These are phyloP conservation scores for Microtus oregoni DNA, from an alignment of 2,113 vertebrate species.

Conservation along the genomic window DNA sequence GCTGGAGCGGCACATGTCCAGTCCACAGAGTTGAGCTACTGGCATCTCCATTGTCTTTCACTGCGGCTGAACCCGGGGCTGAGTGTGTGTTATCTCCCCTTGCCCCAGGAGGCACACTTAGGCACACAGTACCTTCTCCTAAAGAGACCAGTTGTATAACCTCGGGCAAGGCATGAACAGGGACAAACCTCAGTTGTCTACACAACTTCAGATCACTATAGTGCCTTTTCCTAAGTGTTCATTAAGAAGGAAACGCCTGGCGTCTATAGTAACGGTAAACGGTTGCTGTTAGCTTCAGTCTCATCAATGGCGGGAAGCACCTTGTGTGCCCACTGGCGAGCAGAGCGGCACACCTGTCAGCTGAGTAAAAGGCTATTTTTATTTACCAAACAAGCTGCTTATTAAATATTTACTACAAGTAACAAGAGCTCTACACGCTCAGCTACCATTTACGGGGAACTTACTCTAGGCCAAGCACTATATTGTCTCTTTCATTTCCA, in stretches of 20 bases:
- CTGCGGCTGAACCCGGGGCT: neutral
- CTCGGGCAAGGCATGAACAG: neutral
- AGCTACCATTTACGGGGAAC: neutral
- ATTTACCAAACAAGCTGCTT: neutral
- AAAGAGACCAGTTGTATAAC: neutral
- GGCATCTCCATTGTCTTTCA: neutral
- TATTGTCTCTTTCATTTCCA: neutral
- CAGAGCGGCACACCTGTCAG: slow-evolving; percentile 1
- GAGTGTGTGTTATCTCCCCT: neutral
- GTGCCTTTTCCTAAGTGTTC: neutral
- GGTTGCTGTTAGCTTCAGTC: neutral
- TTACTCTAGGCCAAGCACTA: neutral
- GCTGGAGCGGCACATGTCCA: neutral
- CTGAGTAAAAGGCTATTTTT: slow-evolving; percentile 7
- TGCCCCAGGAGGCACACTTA: neutral
- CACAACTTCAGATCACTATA: neutral
- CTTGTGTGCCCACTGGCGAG: neutral
- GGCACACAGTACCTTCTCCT: slow-evolving; percentile 5
- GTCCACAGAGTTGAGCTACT: neutral
- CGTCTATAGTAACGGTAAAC: neutral
- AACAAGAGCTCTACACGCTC: neutral
- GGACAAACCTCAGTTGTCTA: slow-evolving; percentile 5
- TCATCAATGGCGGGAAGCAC: neutral
- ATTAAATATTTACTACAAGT: slow-evolving; percentile 47
- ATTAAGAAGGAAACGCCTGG: neutral